phyloP scores from a whole-genome alignment of 2,797 vertebrate species.

The Tokudaia muenninki region DNA sequence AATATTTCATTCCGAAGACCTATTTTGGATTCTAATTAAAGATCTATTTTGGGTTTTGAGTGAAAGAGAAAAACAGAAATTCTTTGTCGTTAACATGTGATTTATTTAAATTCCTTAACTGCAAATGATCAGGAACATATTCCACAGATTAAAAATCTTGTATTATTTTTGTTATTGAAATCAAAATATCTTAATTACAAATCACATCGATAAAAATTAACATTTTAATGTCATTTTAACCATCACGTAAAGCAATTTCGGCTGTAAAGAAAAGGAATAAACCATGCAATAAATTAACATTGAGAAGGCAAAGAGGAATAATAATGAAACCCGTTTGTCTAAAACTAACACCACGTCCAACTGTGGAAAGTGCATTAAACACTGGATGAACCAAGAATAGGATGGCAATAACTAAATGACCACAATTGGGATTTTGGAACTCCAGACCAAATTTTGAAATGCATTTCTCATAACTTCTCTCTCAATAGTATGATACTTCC shows the following conservation, averaged over 20 bases:
- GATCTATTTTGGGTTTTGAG: slow-evolving; percentile 56
- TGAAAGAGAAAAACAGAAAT: slow-evolving; percentile 82
- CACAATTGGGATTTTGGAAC: slow-evolving; percentile 81
- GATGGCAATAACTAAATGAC: slow-evolving; percentile 86
- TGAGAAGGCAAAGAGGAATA: slow-evolving; percentile 89
- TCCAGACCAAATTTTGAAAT: slow-evolving; percentile 79
- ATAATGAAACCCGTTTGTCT: slow-evolving; percentile 89
- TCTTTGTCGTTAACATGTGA: slow-evolving; percentile 87
- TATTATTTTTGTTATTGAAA: slow-evolving; percentile 88
- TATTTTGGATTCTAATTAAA: slow-evolving; percentile 63
- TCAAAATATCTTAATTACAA: slow-evolving; percentile 92
- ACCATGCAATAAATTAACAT: slow-evolving; percentile 97
- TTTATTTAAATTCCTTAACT: slow-evolving; percentile 91
- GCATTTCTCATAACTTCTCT: slow-evolving; percentile 61
- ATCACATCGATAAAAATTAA: slow-evolving; percentile 93
- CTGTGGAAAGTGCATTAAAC: slow-evolving; percentile 91
- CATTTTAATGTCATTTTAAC: slow-evolving; percentile 88
- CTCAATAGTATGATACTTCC: slow-evolving; percentile 73
- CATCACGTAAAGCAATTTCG: slow-evolving; percentile 90
- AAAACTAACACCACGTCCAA: slow-evolving; percentile 88
- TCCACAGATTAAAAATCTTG: slow-evolving; percentile 88
- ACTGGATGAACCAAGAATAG: slow-evolving; percentile 89
- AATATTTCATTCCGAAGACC: slow-evolving; percentile 53
- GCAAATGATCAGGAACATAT: slow-evolving; percentile 89
- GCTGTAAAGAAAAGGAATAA: slow-evolving; percentile 90